Percentiles rank a stretch among this genome's conserved stretches.
Evolutionary conservation across 2,113 vertebrate genomes (phyloP).

Genomic region (Tachycineta bicolor): DNA sequence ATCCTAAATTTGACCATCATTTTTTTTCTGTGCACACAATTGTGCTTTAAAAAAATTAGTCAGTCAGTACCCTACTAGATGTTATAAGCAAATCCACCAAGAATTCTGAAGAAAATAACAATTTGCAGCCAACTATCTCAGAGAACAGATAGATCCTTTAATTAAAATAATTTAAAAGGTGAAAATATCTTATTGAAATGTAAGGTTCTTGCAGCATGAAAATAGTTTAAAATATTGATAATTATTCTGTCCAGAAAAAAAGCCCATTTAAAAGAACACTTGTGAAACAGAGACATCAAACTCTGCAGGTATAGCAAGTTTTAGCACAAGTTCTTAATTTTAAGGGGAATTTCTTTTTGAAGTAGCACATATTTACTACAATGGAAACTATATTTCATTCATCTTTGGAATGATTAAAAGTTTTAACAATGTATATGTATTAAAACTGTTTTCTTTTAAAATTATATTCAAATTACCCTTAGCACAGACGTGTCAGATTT

Average conservation of each 20-base stretch:
- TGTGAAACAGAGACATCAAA: neutral
- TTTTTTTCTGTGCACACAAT: neutral
- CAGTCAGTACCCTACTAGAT: neutral
- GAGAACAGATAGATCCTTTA: neutral
- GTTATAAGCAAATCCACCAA: neutral
- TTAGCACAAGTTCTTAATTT: neutral
- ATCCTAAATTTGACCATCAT: neutral
- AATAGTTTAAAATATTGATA: neutral
- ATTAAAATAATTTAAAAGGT: neutral
- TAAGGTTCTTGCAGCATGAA: neutral
- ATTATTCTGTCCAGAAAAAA: neutral
- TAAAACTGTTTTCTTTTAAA: neutral
- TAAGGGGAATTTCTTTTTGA: neutral
- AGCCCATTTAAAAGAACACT: neutral
- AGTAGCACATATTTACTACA: neutral
- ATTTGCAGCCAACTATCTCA: neutral
- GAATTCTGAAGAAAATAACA: neutral
- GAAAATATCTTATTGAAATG: neutral
- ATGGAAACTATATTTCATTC: neutral
- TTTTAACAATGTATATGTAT: neutral
- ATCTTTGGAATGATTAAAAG: neutral
- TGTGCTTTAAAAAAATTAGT: neutral
- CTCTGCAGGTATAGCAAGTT: neutral
- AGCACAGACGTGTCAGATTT: neutral
- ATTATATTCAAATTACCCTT: neutral